Evolutionary conservation across 2,888 invertebrate species (phyloP).

Genomic region (Augochlorella aurata): DNA sequence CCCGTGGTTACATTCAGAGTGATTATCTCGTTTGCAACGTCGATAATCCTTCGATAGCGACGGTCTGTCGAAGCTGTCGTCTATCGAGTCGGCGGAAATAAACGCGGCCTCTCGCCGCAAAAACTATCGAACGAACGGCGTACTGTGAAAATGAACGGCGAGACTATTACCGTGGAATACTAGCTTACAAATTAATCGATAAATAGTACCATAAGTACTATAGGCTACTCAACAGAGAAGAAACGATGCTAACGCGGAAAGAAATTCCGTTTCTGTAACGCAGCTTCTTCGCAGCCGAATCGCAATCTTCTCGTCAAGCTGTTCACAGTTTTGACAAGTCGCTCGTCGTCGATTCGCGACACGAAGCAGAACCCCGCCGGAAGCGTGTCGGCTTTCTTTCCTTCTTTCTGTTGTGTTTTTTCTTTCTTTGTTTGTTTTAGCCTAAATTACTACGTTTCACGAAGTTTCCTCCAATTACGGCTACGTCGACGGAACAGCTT

Average conservation of each 20-base stretch:
- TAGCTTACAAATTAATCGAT: slow-evolving; percentile 26
- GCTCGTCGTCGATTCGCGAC: neutral
- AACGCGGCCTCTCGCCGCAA: neutral
- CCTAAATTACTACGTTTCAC: slow-evolving; percentile 39
- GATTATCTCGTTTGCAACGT: neutral
- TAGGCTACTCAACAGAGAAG: slow-evolving; percentile 12
- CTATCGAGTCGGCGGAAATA: neutral
- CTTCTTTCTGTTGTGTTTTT: slow-evolving; percentile 18
- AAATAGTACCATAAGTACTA: slow-evolving; percentile 35
- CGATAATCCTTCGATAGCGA: neutral
- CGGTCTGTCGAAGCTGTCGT: neutral
- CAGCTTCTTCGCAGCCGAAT: slow-evolving; percentile 4
- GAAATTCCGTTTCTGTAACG: slow-evolving; percentile 27
- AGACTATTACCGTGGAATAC: slow-evolving; percentile 11
- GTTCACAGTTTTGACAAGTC: neutral
- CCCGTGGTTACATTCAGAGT: too few relatives aligned
- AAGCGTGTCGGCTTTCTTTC: slow-evolving; percentile 33
- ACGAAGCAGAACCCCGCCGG: slow-evolving; percentile 7
- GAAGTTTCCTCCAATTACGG: slow-evolving; percentile 5
- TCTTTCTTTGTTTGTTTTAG: neutral
- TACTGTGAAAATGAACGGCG: slow-evolving; percentile 13
- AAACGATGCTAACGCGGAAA: slow-evolving; percentile 18
- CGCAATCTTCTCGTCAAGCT: neutral
- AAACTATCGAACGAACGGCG: neutral
- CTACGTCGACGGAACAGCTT: neutral